phyloP scores from a whole-genome alignment of 2,113 vertebrate genomes.

The Axis porcinus region DNA sequence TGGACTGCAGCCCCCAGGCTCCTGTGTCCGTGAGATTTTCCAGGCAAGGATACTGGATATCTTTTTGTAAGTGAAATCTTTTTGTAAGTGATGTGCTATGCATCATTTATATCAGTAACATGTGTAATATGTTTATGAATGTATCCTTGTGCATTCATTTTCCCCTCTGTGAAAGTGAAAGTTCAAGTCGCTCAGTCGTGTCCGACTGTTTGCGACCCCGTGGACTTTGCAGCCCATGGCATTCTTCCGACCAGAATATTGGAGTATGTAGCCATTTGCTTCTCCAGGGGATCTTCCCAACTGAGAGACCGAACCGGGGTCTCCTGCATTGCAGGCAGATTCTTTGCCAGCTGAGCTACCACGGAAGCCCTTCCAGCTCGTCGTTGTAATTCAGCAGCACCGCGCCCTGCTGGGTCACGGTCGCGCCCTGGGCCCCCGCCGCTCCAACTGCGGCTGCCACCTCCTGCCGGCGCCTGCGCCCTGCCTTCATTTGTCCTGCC shows the following conservation, averaged over 20 bases:
- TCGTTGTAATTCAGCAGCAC: slow-evolving; percentile 91
- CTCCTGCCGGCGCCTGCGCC: background rate
- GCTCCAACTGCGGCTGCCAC: background rate
- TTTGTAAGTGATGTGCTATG: background rate
- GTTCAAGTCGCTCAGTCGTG: background rate
- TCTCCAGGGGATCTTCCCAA: background rate
- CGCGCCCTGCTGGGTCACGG: slow-evolving; percentile 88
- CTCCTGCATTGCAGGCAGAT: background rate
- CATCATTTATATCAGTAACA: background rate
- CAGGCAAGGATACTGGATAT: background rate
- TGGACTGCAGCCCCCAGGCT: background rate
- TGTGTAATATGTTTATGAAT: background rate
- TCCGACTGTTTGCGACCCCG: background rate
- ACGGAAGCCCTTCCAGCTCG: slow-evolving; percentile 79
- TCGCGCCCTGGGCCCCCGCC: background rate
- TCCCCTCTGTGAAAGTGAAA: background rate
- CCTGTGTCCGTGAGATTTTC: background rate
- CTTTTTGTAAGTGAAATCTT: background rate
- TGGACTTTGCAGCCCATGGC: background rate
- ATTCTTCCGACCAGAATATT: background rate
- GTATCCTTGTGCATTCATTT: background rate
- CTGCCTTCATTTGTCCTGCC: background rate
- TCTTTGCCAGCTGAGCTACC: background rate
- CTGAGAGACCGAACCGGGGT: background rate
- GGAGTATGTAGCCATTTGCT: background rate